Percentiles rank a stretch among this genome's conserved stretches.
These are phyloP conservation scores for Pygoscelis adeliae DNA, from an alignment of 2,113 vertebrate genomes.

Conservation along the genomic window DNA sequence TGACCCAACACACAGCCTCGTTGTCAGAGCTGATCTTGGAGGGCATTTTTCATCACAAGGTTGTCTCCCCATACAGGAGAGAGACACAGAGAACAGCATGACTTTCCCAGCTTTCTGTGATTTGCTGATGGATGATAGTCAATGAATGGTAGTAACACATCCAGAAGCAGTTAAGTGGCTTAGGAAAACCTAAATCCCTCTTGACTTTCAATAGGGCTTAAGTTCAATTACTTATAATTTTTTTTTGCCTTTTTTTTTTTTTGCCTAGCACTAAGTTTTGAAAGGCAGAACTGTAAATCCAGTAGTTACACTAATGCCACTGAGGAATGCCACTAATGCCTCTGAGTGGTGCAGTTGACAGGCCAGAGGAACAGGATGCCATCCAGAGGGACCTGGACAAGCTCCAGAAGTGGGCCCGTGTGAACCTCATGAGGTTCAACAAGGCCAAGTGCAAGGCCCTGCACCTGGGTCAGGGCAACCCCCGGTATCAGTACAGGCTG, in stretches of 20 bases:
- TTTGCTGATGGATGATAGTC: neutral
- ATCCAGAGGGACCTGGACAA: too few relatives aligned
- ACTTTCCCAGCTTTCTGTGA: neutral
- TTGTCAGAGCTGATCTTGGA: neutral
- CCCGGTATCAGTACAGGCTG: too few relatives aligned
- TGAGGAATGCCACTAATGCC: neutral
- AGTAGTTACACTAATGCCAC: neutral
- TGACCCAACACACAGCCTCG: neutral
- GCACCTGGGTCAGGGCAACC: too few relatives aligned
- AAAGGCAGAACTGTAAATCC: neutral
- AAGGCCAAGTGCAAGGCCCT: too few relatives aligned
- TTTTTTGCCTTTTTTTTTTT: neutral
- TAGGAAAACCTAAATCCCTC: neutral
- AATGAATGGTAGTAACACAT: neutral
- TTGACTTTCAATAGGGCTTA: neutral
- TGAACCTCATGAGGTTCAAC: too few relatives aligned
- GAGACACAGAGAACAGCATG: neutral
- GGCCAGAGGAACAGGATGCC: too few relatives aligned
- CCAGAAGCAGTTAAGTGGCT: neutral
- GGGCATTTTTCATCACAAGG: neutral
- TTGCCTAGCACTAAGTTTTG: neutral
- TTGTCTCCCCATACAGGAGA: neutral
- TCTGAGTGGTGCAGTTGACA: too few relatives aligned
- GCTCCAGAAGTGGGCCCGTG: too few relatives aligned
- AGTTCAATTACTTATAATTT: neutral